Conservation (phyloP, 2,797 vertebrate species). For the Meriones psammophilus region DNA sequence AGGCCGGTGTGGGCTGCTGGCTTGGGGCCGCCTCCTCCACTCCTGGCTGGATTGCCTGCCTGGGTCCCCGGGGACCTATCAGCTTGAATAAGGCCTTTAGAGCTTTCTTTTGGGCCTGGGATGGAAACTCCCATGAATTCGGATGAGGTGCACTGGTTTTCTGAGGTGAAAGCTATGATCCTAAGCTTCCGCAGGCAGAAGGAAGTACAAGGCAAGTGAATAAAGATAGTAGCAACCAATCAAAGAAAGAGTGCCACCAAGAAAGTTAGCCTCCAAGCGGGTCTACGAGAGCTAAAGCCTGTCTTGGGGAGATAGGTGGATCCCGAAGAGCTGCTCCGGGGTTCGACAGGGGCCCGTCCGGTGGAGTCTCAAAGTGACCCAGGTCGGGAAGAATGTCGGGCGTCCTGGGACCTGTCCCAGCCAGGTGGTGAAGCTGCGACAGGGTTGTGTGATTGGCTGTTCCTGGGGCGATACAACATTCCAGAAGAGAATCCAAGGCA, state of each 20-base stretch:
- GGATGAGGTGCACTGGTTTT: background rate
- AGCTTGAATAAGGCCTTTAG: background rate
- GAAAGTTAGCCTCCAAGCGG: background rate
- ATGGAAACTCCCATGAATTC: background rate
- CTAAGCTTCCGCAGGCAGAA: background rate
- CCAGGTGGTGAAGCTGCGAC: background rate
- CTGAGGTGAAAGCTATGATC: background rate
- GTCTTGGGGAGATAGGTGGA: background rate
- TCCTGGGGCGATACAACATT: background rate
- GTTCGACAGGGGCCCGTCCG: background rate
- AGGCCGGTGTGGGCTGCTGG: background rate
- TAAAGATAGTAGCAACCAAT: background rate
- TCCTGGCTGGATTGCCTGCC: background rate
- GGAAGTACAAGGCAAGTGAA: background rate
- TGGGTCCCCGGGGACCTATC: background rate
- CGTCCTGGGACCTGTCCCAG: background rate
- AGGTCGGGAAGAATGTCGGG: too few relatives aligned
- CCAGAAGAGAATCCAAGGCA: background rate
- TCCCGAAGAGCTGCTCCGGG: background rate
- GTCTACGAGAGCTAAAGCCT: background rate
- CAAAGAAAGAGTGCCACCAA: rapidly evolving
- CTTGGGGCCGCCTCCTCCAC: background rate
- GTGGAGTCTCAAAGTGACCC: background rate
- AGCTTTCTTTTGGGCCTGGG: background rate
- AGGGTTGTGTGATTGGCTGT: too few relatives aligned